Evolutionary conservation across 1,140 invertebrate species (phyloP), one percentile per base, ranked within the genome.

Genomic region (Saccostrea echinata): DNA sequence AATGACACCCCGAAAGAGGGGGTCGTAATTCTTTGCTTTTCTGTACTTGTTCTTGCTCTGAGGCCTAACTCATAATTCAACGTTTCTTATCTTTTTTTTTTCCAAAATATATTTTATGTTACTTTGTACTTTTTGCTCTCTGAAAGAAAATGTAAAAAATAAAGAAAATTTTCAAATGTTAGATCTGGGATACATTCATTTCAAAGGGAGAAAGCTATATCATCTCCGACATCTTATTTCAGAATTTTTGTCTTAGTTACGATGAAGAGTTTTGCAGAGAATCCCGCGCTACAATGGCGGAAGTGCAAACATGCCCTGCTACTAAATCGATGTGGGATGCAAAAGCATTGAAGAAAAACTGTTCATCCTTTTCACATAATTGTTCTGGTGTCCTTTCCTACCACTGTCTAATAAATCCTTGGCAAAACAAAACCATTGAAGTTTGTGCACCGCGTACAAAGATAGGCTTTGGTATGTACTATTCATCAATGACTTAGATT

Each of bases 391-490:
- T 1, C 6, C n/a, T 61, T 21, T 61, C 18, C n/a, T 61, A 61
- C 55, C 55, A 61, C 55, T 61, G 55, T n/a, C n/a, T 61, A 21
- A 61, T 61, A 61, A 61, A 61, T n/a, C 55, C 55, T 61, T 61
- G 55, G 55, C 55, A 61, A n/a, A 61, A 61, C 55, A 61, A 18
- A 6, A 61, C 55, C 55, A 61, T 61, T 21, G 18, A 61, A 61
- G 55, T 61, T 6, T 61, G 55, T 61, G 55, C 55, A 21, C 55
- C 55, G 18, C 13, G 18, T 18, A 21, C 55, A 21, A 61, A 18
- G 8, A 61, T 61, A 61, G n/a, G n/a, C 18, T 61, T 21, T 21
- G 55, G 55, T 61, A 21, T n/a, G 55, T 61, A 18, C 55, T 43
- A 2, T 43, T 43, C 43, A 4, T 43, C 1, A 8, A 4, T 43